Evolutionary conservation across 2,113 vertebrate genomes (phyloP), one percentile per base, ranked within the genome.

Genomic region (Ranitomeya imitator): DNA sequence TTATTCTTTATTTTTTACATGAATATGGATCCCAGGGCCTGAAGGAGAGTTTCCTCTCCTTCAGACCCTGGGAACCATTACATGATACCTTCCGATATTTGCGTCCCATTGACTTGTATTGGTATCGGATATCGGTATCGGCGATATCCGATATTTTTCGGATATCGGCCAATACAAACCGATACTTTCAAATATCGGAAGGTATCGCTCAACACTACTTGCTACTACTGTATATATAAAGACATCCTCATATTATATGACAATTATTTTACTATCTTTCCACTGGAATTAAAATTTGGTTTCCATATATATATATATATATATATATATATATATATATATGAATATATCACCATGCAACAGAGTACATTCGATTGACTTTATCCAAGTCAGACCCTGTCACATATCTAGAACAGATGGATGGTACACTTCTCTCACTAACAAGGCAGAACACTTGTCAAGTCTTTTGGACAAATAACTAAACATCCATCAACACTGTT

Each of bases 361-460:
- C 80, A 82, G 23, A 13, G n/a, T 83, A 19, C 81, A 52, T n/a
- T 14, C 4, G 21, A 84, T 26, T 55, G 82, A 71, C 26, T 69
- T 69, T 54, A 54, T 84, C 13, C 15, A 84, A 55, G 82, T 71
- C 82, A 69, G 82, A 54, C 37, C 12, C 81, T 67, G 37, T 67
- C 63, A 67, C 61, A n/a, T 83, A 54, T 52, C 45, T 54, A 83
- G n/a, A 65, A 67, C 63, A 83, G 81, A 83, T 83, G 37, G 37
- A 67, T 1, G 12, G 12, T 65, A 15, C 19, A 16, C 61, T 83
- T 52, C 81, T 54, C 11, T 83, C 21, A 26, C 81, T 83, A 83
- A 83, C 61, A 83, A 83, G 81, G 61, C 45, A 65, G 80, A 31
- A 83, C 31, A 83, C 18, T 63, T 69, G 63, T 83, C 61, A 54